Percentiles rank a stretch among this genome's conserved stretches.
Evolutionary conservation across 30 jellyfish, hydroid and myxozoan species (phyloP).

Genomic region (Morbakka virulenta): DNA sequence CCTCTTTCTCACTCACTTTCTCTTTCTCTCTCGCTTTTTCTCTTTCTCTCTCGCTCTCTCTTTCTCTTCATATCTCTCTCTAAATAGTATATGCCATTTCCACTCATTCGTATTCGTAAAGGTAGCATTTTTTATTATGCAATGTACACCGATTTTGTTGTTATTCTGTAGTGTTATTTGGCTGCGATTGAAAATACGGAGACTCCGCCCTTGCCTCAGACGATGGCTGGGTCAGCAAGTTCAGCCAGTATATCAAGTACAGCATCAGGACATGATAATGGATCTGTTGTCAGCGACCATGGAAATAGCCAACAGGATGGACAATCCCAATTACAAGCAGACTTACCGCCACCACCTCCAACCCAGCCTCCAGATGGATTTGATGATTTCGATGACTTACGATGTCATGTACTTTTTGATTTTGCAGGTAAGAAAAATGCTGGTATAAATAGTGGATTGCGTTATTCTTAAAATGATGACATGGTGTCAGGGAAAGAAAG

Average conservation of each 20-base stretch:
- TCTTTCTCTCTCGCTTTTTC: no score
- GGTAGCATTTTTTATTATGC: no score
- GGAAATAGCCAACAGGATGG: constrained; percentile 30
- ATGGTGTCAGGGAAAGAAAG: no score
- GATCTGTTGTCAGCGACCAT: not conserved
- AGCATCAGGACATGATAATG: constrained; percentile 45
- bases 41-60: no score
- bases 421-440: constrained; percentile 80
- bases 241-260: constrained; percentile 46
- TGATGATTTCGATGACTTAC: constrained; percentile 79
- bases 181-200: constrained; percentile 71
- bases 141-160: no score
- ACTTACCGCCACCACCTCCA: constrained; percentile 69
- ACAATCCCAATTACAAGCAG: constrained; percentile 39
- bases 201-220: constrained; percentile 40
- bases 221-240: constrained; percentile 33
- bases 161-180: constrained; percentile 87
- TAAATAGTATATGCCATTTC: no score
- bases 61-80: no score
- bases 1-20: no score
- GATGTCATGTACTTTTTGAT: constrained; percentile 85
- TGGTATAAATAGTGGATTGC: not conserved
- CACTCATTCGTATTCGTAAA: no score
- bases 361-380: constrained; percentile 22
- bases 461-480: no score